Evolutionary conservation across 2,113 vertebrate genomes (phyloP), one percentile per base, ranked within the genome.

Genomic region (Cynoglossus semilaevis): DNA sequence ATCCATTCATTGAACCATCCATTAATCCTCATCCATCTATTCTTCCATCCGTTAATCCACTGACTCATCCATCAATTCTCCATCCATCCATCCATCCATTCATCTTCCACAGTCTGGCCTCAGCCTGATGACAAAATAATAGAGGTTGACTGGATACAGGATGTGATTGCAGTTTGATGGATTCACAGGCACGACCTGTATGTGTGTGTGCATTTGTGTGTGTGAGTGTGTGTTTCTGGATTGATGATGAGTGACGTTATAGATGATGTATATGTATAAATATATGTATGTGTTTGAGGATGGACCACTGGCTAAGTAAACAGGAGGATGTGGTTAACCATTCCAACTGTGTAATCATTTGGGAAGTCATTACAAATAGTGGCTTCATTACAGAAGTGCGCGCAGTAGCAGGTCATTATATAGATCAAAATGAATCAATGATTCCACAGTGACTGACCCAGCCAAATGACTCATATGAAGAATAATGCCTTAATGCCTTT

Each of bases 81-180:
- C 22, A 29, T 29, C 22, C 22, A 29, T 29, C 22, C 22, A 29
- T 80, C 73, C 67, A 79, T 72, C 68, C 55, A 63, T 77, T 6
- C 22, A 6, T 29, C 22, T 29, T 29, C 22, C 22, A 29, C 22
- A 29, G 63, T 58, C 52, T 56, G 42, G 71, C 59, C 16, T n/a
- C 14, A 17, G 38, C 47, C 56, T 80, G 77, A 85, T 75, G 71
- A 85, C 82, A 77, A 66, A 69, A 70, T 81, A 77, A 84, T 70
- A 19, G 71, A 48, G 63, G 63, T 73, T 79, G 83, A 77, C 76
- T 73, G 67, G 42, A 45, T 45, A 64, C 47, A 52, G 58, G 59
- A 38, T 17, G 42, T 53, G 46, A 58, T 45, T n/a, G 13, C 2
- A 15, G 57, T 54, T 74, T 69, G 51, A 43, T 1, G 46, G 51